Conservation (phyloP, 2,797 vertebrate species). For the Oreochromis mossambicus region DNA sequence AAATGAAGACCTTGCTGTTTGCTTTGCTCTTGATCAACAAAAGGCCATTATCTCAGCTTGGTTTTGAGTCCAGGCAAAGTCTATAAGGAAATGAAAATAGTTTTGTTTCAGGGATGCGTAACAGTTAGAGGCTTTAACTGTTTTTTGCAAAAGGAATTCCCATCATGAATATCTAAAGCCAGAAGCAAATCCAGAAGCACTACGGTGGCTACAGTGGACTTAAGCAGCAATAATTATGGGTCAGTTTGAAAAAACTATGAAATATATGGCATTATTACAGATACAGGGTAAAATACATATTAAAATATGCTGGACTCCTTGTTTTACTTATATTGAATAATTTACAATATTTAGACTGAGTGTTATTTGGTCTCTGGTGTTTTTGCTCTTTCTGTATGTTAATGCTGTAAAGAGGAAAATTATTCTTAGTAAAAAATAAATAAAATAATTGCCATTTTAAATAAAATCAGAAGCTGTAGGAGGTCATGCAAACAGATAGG, state of each 20-base stretch:
- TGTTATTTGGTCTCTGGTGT: neutral
- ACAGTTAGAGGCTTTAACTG: slow-evolving; percentile 41
- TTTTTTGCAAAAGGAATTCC: slow-evolving; percentile 31
- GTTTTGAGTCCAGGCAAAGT: slow-evolving; percentile 16
- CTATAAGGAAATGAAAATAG: slow-evolving; percentile 16
- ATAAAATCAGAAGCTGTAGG: neutral
- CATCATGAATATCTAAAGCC: slow-evolving; percentile 29
- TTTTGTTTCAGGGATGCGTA: slow-evolving; percentile 44
- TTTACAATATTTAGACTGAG: neutral
- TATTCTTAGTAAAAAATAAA: neutral
- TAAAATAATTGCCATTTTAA: neutral
- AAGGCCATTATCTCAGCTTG: slow-evolving; percentile 27
- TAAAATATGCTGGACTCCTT: neutral
- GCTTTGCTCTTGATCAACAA: slow-evolving; percentile 34
- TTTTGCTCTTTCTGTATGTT: neutral
- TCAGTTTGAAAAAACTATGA: neutral
- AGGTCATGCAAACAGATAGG: neutral
- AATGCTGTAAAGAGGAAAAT: neutral
- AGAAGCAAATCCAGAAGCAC: slow-evolving; percentile 27
- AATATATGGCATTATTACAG: neutral
- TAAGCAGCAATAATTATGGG: slow-evolving; percentile 11
- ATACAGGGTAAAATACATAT: neutral
- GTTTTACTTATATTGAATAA: neutral
- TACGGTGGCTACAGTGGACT: slow-evolving; percentile 19
- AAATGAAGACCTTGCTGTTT: slow-evolving; percentile 53